Base-by-base conservation (phyloP, 2,113 vertebrate species). In the Noctilio leporinus region DNA sequence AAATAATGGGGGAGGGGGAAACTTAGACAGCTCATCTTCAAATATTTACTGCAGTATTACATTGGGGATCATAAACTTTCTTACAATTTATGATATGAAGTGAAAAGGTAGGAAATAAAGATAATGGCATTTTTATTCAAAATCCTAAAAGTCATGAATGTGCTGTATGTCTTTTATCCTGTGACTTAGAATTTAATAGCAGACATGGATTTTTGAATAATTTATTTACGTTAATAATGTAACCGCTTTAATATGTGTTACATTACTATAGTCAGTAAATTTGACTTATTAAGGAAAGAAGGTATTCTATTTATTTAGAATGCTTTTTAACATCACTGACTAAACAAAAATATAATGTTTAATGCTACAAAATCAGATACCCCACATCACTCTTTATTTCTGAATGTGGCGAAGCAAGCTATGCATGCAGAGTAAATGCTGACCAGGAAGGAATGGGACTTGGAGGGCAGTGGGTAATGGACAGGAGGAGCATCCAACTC, bases 81-180 rank as follows among this genome's bases (percentile, higher is more conserved):
- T 78, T 77, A 45, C 43, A 83, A 84, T 76, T 64, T 75, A 91
- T 92, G 20, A n/a, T 22, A 38, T 28, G 7, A 53, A 49, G 5
- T 82, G 19, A 78, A 91, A 62, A 84, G 49, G 47, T 2, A 38
- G 16, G 3, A 70, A 65, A 65, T 72, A 19, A 82, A 89, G 64
- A 49, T 57, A 73, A 82, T 53, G 47, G 10, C 33, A 75, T 7
- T 67, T 89, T 96, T 84, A 86, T 82, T 83, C 62, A 80, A 91
- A 94, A 86, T 84, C 2, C 26, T 11, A 20, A 96, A 96, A 67
- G 24, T 70, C 62, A 12, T 75, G 2, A 3, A 22, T 75, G 51
- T 30, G 55, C 8, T 20, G 0, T 4, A 14, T 6, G 45, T 83
- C 35, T 89, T 91, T 64, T n/a, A 64, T 35, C 35, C 9, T 30